A percentile compares a stretch with the other conserved stretches of the same genome.
Conservation (phyloP, 2,888 invertebrate species). For the Spodoptera exigua region DNA sequence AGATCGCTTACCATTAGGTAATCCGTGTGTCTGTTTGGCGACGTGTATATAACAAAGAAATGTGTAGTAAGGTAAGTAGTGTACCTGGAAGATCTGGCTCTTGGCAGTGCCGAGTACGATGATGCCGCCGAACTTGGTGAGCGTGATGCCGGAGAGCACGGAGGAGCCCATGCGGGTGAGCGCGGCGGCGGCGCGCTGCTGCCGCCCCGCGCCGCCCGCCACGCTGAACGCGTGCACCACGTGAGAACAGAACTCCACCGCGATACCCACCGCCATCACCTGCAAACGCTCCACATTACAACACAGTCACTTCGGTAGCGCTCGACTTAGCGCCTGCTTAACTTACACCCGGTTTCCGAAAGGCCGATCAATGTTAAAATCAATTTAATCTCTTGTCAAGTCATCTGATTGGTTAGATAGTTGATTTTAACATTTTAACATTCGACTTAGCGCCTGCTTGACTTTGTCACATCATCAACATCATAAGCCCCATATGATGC, state of each 20-base stretch:
- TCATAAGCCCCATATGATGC: too few relatives aligned
- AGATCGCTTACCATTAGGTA: too few relatives aligned
- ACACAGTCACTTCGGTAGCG: neutral
- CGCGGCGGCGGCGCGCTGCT: slow-evolving; percentile 94
- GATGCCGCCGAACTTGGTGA: slow-evolving; percentile 99
- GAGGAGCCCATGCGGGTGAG: slow-evolving; percentile 98
- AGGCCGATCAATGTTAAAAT: too few relatives aligned
- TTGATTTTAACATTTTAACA: too few relatives aligned
- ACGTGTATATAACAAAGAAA: too few relatives aligned
- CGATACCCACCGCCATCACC: slow-evolving; percentile 99
- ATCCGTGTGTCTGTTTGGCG: neutral
- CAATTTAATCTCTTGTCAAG: too few relatives aligned
- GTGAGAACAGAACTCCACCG: slow-evolving; percentile 99
- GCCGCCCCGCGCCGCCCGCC: slow-evolving; percentile 91
- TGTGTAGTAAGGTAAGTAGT: too few relatives aligned
- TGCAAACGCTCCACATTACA: slow-evolving; percentile 35
- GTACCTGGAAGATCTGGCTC: slow-evolving; percentile 97
- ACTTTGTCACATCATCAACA: too few relatives aligned
- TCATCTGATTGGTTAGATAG: too few relatives aligned
- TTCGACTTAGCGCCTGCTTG: too few relatives aligned
- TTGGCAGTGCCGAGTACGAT: slow-evolving; percentile 98
- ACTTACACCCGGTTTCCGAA: too few relatives aligned
- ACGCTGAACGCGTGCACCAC: slow-evolving; percentile 97
- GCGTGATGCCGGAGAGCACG: slow-evolving; percentile 98
- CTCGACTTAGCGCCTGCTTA: neutral